Evolutionary conservation across 2,113 vertebrate species (phyloP).

Genomic region (Corythaixoides concolor): DNA sequence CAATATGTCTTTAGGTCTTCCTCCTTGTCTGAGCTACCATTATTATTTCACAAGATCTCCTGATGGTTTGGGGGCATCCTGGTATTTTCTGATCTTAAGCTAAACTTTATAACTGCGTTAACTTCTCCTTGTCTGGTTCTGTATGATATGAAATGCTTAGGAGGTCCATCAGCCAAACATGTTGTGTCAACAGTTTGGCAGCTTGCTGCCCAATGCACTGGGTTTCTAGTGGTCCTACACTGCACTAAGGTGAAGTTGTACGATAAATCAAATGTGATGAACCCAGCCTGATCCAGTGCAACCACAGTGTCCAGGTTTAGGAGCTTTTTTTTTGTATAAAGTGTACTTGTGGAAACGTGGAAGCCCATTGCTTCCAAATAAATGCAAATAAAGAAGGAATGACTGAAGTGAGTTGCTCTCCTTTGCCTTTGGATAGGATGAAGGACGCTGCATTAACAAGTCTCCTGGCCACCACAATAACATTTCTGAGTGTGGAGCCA

Average conservation of each 20-base stretch:
- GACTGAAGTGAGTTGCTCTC: constrained; percentile 4
- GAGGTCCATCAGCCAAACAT: neutral
- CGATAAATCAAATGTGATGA: neutral
- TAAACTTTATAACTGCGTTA: neutral
- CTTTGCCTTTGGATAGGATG: constrained; percentile 9
- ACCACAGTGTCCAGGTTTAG: neutral
- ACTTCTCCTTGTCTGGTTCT: neutral
- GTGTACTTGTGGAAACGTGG: neutral
- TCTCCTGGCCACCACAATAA: constrained; percentile 17
- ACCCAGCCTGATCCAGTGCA: neutral
- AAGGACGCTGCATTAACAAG: constrained; percentile 22
- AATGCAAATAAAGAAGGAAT: constrained; percentile 29
- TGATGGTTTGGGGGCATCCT: neutral
- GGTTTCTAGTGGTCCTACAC: neutral
- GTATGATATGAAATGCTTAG: neutral
- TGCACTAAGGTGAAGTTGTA: neutral
- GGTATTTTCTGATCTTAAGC: neutral
- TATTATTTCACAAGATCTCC: neutral
- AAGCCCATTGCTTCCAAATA: neutral
- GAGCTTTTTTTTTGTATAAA: neutral
- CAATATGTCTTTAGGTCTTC: neutral
- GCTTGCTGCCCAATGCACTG: neutral
- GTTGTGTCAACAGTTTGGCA: neutral
- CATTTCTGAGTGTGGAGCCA: constrained; percentile 60
- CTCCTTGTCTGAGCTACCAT: neutral